Evolutionary conservation across 2,113 vertebrate genomes (phyloP).

Genomic region (Trichomycterus rosablanca): DNA sequence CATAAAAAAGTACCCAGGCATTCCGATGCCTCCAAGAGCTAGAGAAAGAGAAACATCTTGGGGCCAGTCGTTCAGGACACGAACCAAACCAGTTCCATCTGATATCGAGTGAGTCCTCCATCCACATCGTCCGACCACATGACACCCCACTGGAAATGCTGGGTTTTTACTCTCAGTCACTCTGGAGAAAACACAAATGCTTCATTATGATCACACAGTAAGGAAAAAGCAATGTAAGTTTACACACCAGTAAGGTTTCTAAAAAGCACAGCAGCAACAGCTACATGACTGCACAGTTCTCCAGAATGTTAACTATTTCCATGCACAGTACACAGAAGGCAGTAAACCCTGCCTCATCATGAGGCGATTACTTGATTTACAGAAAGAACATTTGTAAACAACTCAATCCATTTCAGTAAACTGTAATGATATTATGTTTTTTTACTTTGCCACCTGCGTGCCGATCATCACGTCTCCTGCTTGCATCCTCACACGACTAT

Average conservation of each 20-base stretch:
- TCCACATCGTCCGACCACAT: conserved; percentile 53
- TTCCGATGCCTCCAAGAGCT: conserved; percentile 71
- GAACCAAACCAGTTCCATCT: conserved; percentile 57
- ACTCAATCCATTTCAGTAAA: too few relatives aligned
- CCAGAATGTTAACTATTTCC: too few relatives aligned
- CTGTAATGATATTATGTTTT: background rate
- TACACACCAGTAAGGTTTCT: too few relatives aligned
- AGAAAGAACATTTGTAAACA: too few relatives aligned
- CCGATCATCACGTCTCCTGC: conserved; percentile 44
- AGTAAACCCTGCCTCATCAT: too few relatives aligned
- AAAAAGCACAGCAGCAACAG: too few relatives aligned
- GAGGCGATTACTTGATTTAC: too few relatives aligned
- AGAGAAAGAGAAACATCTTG: conserved; percentile 66
- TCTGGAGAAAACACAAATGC: conserved; percentile 47
- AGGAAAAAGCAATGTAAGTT: too few relatives aligned
- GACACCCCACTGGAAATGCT: conserved; percentile 55
- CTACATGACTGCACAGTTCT: too few relatives aligned
- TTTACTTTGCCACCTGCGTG: conserved; percentile 45
- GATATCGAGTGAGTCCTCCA: conserved; percentile 75
- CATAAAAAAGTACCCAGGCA: conserved; percentile 68
- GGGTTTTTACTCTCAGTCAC: conserved; percentile 73
- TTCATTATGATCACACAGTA: too few relatives aligned
- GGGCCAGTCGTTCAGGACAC: conserved; percentile 62
- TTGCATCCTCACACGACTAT: conserved; percentile 30
- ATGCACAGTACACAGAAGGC: too few relatives aligned